Base-by-base conservation (phyloP, 2,797 vertebrate species). In the Sciaenops ocellatus region DNA sequence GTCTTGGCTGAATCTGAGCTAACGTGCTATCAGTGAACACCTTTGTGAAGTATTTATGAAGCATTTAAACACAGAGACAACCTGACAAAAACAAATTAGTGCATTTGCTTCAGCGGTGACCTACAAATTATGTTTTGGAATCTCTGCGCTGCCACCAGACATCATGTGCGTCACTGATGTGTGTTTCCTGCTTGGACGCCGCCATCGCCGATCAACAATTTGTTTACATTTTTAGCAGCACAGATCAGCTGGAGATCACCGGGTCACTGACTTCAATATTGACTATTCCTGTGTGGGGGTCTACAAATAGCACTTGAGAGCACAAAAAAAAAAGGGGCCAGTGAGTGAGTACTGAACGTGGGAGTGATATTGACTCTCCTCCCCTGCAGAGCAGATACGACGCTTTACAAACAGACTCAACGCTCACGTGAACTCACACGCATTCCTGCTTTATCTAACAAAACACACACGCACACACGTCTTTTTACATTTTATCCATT, bases 241-340 rank as follows among this genome's bases (percentile, higher is more conserved):
- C 2, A 11, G 13, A 44, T 73, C 80, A 57, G 71, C 65, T 59
- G 68, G 81, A 77, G 1, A 42, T 6, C 24, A 18, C 3, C 3
- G 24, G 72, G 73, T 87, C 82, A 63, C 22, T 56, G 79, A 63
- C 73, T 63, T 66, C 22, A n/a, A 0, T 42, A 78, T 55, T 3
- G 54, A 68, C 55, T 57, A 16, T n/a, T 73, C 12, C 60, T 63
- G 28, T 52, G 15, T 3, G 13, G 10, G 6, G 34, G 18, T 6
- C 47, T 5, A 84, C 63, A 84, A 84, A 85, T 48, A 79, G 64
- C 50, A 24, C 10, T 5, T 50, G 5, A 26, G 17, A 60, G 30
- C 6, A 22, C n/a, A n/a, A n/a, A 6, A 34, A 34, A 30, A 10
- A 63, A 71, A 71, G 0, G 1, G 76, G 30, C 71, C 82, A 79